These are phyloP conservation scores for Hyla sarda DNA, from an alignment of 2,113 vertebrate species.

Conservation along the genomic window DNA sequence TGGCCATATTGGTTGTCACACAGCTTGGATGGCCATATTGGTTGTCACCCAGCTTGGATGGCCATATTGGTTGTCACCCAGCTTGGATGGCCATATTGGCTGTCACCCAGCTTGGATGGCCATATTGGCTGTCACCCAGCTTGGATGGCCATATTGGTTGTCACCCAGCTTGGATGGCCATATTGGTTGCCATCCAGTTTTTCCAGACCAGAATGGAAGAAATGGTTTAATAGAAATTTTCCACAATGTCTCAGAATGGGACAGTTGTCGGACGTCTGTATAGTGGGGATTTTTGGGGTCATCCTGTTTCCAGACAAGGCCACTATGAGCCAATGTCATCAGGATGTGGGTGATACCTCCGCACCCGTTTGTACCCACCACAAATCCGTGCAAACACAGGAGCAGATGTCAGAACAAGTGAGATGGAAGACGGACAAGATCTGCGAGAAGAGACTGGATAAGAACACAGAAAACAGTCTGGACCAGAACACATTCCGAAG, in stretches of 20 bases:
- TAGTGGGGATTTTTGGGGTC: not conserved
- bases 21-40: too few relatives aligned
- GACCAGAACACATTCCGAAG: constrained; percentile 2
- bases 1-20: too few relatives aligned
- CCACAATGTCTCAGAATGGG: not conserved
- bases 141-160: too few relatives aligned
- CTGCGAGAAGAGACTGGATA: not conserved
- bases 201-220: not conserved
- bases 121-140: too few relatives aligned
- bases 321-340: not conserved
- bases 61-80: too few relatives aligned
- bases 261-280: not conserved
- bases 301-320: not conserved
- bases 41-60: too few relatives aligned
- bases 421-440: not conserved
- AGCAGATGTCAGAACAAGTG: not conserved
- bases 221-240: not conserved
- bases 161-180: not conserved
- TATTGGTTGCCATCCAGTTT: not conserved
- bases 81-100: too few relatives aligned
- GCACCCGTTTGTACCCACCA: not conserved
- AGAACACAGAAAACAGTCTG: constrained; percentile 2
- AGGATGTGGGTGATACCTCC: constrained; percentile 8
- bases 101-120: too few relatives aligned
- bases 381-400: not conserved